Evolutionary conservation across 2,113 vertebrate species (phyloP), one percentile per base, ranked within the genome.

Genomic region (Myanophis thanlyinensis): DNA sequence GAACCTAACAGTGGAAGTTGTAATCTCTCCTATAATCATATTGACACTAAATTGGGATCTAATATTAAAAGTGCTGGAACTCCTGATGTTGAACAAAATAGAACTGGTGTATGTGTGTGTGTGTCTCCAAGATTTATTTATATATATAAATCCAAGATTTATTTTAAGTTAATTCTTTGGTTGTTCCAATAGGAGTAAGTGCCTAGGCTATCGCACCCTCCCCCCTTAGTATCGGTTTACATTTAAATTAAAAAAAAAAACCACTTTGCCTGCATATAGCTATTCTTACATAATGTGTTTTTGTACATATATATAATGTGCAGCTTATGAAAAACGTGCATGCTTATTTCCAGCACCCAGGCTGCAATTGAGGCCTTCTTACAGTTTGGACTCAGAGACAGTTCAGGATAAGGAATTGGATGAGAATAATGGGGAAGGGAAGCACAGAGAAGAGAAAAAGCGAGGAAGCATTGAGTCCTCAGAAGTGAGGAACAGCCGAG

Each of bases 41-140:
- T 27, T 54, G 53, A 54, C 20, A 25, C 35, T n/a, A 27, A 22
- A 40, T 27, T 3, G 40, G 49, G 51, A 13, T 15, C 25, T 56
- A 27, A 54, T 52, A 15, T 54, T 54, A 9, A 91, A 54, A 54
- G 46, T 30, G 73, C 49, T 85, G 40, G 23, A 47, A 51, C 13
- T 49, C 23, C 88, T 47, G 51, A 7, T 59, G 3, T 6, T 90
- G 22, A 59, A 20, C 10, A 52, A 54, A 25, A 91, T 25, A n/a
- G 4, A 73, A 51, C 10, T 2, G 11, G 20, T 0, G 5, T 1
- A 1, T 49, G 2, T 9, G 23, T 54, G 22, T 27, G 23, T 15
- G 52, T 51, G 2, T 51, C 0, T 15, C 51, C 15, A 51, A 51
- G 3, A 51, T 51, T 23, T 25, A 56, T 56, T 56, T 56, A 56